Evolutionary conservation across 2,888 invertebrate genomes (phyloP).

Genomic region (Pollenia amentaria): DNA sequence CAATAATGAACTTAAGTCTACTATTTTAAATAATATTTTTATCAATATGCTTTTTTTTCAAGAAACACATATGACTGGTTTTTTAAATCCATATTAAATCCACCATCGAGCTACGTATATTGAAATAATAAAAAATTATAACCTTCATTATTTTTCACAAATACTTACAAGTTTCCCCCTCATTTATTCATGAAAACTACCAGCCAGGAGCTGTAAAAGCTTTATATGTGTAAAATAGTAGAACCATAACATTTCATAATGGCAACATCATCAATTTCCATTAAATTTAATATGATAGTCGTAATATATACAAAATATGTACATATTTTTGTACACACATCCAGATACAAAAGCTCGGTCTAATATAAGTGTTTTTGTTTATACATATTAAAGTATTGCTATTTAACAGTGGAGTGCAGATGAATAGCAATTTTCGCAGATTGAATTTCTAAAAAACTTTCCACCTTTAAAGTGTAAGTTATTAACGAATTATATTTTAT

Average conservation of each 20-base stretch:
- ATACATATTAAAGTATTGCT: not conserved
- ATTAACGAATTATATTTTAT: no score
- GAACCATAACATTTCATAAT: slow-evolving; percentile 81
- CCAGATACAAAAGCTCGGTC: not conserved
- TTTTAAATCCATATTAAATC: slow-evolving; percentile 65
- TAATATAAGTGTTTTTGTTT: not conserved
- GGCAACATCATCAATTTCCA: slow-evolving; percentile 83
- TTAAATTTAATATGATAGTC: slow-evolving; percentile 81
- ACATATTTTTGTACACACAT: slow-evolving; percentile 11
- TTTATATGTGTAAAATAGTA: slow-evolving; percentile 28
- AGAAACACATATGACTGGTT: slow-evolving; percentile 27
- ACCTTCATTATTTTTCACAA: slow-evolving; percentile 28
- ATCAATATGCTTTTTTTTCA: not conserved
- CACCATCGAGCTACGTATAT: slow-evolving; percentile 33
- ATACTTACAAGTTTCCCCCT: slow-evolving; percentile 6
- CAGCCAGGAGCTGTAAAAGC: slow-evolving; percentile 20
- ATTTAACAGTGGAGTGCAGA: not conserved
- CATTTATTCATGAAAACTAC: not conserved
- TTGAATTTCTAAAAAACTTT: not conserved
- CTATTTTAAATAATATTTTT: no score
- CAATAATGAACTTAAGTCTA: no score
- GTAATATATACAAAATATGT: slow-evolving; percentile 49
- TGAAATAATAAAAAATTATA: slow-evolving; percentile 68
- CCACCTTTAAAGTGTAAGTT: no score
- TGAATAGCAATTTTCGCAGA: slow-evolving; percentile 12